Evolutionary conservation across 2,888 invertebrate species (phyloP).

Genomic region (Drosophila prostipennis): DNA sequence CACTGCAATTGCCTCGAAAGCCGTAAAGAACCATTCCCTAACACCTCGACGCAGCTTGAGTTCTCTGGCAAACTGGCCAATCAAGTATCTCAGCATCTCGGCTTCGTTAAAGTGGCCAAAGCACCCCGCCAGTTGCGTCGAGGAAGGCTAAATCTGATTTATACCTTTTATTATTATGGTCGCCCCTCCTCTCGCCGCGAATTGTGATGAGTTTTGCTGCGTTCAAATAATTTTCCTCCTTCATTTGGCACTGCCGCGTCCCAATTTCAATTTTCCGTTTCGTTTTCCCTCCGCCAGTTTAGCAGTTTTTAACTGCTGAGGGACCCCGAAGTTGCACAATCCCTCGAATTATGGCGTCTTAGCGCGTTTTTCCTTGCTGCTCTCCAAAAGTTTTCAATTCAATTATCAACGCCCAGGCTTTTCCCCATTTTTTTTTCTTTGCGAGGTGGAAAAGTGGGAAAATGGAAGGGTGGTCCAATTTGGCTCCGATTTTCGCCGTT

Average conservation of each 20-base stretch:
- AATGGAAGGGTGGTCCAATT: slow-evolving; percentile 43
- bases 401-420: slow-evolving; percentile 73
- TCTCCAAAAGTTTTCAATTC: slow-evolving; percentile 66
- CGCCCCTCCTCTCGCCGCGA: background rate
- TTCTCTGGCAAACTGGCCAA: slow-evolving; percentile 11
- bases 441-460: background rate
- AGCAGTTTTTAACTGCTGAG: slow-evolving; percentile 22
- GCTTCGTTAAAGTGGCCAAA: slow-evolving; percentile 9
- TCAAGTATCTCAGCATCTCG: slow-evolving; percentile 7
- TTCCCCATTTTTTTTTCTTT: background rate
- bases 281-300: slow-evolving; percentile 24
- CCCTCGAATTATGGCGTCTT: slow-evolving; percentile 62
- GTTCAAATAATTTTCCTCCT: slow-evolving; percentile 16
- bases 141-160: slow-evolving; percentile 66
- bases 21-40: slow-evolving; percentile 2
- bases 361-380: slow-evolving; percentile 27
- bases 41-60: slow-evolving; percentile 9
- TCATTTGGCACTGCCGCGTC: slow-evolving; percentile 22
- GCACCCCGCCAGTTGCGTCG: slow-evolving; percentile 7
- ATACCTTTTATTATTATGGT: slow-evolving; percentile 56
- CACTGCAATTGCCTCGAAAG: background rate
- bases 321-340: slow-evolving; percentile 41
- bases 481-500: slow-evolving; percentile 57
- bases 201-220: slow-evolving; percentile 11
- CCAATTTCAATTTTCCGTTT: slow-evolving; percentile 48